These are phyloP conservation scores for Nautilus pompilius DNA, from an alignment of 1,140 invertebrate species.

Conservation along the genomic window DNA sequence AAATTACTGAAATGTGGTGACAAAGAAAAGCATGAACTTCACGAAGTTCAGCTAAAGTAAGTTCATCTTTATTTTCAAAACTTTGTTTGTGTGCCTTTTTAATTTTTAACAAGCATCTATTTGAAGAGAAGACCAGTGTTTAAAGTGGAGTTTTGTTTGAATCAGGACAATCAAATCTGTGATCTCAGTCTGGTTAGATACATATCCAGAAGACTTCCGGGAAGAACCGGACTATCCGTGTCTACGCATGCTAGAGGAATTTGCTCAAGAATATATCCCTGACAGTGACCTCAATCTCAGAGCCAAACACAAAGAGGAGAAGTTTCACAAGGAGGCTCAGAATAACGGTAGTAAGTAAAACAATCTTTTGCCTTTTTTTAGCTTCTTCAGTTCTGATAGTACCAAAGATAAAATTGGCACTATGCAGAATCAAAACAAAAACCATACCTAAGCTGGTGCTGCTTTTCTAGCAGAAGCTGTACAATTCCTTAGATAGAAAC, in stretches of 20 bases:
- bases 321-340: conserved; percentile 52
- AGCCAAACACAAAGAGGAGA: conserved; percentile 70
- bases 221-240: conserved; percentile 76
- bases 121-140: not conserved
- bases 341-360: conserved; percentile 27
- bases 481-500: too few species aligned
- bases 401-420: too few species aligned
- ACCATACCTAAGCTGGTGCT: too few species aligned
- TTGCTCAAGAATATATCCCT: conserved; percentile 76
- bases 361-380: too few species aligned
- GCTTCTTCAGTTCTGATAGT: too few species aligned
- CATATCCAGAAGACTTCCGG: conserved; percentile 93
- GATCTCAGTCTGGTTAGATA: conserved; percentile 94
- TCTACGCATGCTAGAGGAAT: conserved; percentile 76
- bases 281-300: conserved; percentile 37
- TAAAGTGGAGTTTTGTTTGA: conserved; percentile 14
- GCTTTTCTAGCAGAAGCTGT: too few species aligned
- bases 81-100: too few species aligned
- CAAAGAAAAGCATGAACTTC: conserved; percentile 38
- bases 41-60: conserved; percentile 43
- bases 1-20: conserved; percentile 28
- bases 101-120: too few species aligned
- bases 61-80: not conserved
- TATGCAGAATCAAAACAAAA: too few species aligned
- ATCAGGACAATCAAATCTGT: conserved; percentile 72